Percentiles rank a stretch among this genome's conserved stretches.
These are phyloP conservation scores for Barnardius zonarius DNA, from an alignment of 2,113 vertebrate species.

Conservation along the genomic window DNA sequence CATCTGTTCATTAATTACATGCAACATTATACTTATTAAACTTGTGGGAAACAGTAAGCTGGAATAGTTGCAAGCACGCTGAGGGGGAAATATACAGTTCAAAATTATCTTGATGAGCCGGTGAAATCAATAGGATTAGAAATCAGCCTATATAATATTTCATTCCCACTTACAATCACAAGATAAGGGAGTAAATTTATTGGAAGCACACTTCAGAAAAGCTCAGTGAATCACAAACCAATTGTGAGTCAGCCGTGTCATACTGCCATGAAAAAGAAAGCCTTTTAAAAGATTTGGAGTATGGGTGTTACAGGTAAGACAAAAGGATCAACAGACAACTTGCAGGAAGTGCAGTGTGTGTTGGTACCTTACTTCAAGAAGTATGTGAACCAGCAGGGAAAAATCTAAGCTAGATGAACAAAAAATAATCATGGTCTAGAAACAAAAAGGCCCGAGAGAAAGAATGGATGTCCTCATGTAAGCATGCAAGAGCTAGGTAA, in stretches of 20 bases:
- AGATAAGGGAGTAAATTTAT: not conserved
- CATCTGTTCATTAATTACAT: slow-evolving; percentile 5
- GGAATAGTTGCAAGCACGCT: not conserved
- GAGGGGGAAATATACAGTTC: not conserved
- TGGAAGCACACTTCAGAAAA: not conserved
- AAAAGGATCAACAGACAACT: not conserved
- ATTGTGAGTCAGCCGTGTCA: not conserved
- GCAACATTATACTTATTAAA: not conserved
- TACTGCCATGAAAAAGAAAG: not conserved
- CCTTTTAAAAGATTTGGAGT: not conserved
- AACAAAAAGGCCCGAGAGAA: not conserved
- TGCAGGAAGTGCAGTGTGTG: not conserved
- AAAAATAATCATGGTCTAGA: not conserved
- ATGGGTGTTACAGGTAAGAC: not conserved
- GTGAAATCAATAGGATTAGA: not conserved
- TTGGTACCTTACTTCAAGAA: not conserved
- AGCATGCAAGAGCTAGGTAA: not conserved
- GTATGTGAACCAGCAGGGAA: not conserved
- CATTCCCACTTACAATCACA: not conserved
- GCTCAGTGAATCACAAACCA: slow-evolving; percentile 23
- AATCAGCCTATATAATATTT: not conserved
- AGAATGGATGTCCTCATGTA: not conserved
- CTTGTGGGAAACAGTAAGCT: not conserved
- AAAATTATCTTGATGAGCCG: not conserved
- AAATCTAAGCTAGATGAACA: not conserved